phyloP scores from a whole-genome alignment of 1,140 invertebrate species.

The Sitodiplosis mosellana region DNA sequence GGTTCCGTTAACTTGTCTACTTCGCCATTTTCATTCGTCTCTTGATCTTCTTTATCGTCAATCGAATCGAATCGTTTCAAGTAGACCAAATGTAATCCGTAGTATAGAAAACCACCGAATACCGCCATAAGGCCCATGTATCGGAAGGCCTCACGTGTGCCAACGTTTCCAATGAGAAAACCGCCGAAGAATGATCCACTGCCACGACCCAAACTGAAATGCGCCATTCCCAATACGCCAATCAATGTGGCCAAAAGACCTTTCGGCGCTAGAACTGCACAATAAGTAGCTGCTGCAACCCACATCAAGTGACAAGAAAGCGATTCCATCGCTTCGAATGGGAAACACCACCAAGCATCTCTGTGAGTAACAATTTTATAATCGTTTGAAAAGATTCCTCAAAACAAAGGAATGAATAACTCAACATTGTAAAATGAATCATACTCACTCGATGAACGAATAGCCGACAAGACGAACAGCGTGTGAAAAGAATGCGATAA shows the following conservation, averaged over 20 bases:
- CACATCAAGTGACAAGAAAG: slow-evolving; percentile 74
- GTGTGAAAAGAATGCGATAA: slow-evolving; percentile 63
- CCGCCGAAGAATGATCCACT: slow-evolving; percentile 67
- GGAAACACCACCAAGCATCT: slow-evolving; percentile 69
- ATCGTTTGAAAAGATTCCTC: neutral
- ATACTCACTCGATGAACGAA: slow-evolving; percentile 59
- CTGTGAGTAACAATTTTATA: slow-evolving; percentile 21
- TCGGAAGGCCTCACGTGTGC: slow-evolving; percentile 51
- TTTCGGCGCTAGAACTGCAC: slow-evolving; percentile 57
- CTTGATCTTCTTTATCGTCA: slow-evolving; percentile 22
- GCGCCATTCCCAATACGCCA: slow-evolving; percentile 62
- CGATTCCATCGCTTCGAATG: slow-evolving; percentile 69
- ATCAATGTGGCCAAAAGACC: slow-evolving; percentile 63
- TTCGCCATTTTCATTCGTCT: slow-evolving; percentile 31
- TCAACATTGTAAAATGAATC: neutral
- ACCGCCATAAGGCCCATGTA: slow-evolving; percentile 54
- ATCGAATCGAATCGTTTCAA: slow-evolving; percentile 38
- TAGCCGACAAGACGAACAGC: slow-evolving; percentile 59
- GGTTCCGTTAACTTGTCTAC: slow-evolving; percentile 39
- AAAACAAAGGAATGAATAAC: neutral
- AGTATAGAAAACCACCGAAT: slow-evolving; percentile 45
- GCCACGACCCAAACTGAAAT: slow-evolving; percentile 64
- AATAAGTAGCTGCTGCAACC: slow-evolving; percentile 73
- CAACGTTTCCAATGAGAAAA: slow-evolving; percentile 47
- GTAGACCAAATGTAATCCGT: slow-evolving; percentile 49